phyloP scores from a whole-genome alignment of 2,797 vertebrate genomes.

The Hozukius guyotensis region DNA sequence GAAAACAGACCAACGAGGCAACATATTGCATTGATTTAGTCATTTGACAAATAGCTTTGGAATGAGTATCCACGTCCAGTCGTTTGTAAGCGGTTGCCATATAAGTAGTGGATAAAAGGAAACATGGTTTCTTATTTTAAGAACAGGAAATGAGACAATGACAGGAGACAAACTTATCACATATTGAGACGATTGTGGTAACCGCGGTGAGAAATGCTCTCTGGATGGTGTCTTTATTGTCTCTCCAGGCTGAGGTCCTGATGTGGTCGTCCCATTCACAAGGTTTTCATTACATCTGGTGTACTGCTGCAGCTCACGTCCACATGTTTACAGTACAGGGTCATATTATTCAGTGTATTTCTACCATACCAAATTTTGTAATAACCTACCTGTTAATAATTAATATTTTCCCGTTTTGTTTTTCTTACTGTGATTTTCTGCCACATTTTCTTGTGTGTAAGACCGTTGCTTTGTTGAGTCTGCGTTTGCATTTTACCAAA shows the following conservation, averaged over 20 bases:
- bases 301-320: constrained; percentile 19
- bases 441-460: not conserved
- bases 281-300: constrained; percentile 21
- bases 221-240: constrained; percentile 52
- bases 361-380: not conserved
- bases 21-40: constrained; percentile 76
- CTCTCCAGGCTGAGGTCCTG: constrained; percentile 21
- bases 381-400: not conserved
- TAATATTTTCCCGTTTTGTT: not conserved
- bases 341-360: constrained; percentile 2
- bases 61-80: constrained; percentile 65
- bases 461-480: not conserved
- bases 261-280: constrained; percentile 18
- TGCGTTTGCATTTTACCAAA: not conserved
- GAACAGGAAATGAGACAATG: constrained; percentile 78
- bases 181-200: constrained; percentile 64
- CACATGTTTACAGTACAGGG: constrained; percentile 13
- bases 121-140: constrained; percentile 63
- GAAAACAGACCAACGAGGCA: constrained; percentile 73
- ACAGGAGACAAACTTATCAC: constrained; percentile 69
- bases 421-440: not conserved
- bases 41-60: constrained; percentile 76
- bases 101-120: constrained; percentile 66
- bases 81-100: constrained; percentile 60
- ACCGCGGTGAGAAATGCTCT: constrained; percentile 46